Base-by-base conservation (phyloP, 1,140 invertebrate species). In the Pissodes strobi region DNA sequence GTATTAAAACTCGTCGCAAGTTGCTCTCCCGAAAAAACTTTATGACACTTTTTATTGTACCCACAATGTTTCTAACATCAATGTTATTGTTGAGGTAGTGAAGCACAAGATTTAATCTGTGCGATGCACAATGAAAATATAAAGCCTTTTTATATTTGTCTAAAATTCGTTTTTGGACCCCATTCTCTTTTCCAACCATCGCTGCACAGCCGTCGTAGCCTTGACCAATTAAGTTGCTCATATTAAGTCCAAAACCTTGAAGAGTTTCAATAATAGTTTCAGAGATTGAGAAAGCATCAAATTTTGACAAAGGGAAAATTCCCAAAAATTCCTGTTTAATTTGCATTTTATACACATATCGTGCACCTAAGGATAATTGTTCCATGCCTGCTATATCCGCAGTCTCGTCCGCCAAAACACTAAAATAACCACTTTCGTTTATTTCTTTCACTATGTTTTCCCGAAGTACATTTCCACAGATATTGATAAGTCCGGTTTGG, bases 251-350 rank as follows among this genome's bases (percentile, higher is more conserved):
- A 53, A 6, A 10, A 5, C 9, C 51, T 18, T 10, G 3, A 53
- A 3, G n/a, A 12, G n/a, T 30, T 9, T 34, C 17, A 34, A 37
- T 34, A 48, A 70, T 68, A 52, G 49, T 39, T 22, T 19, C 21
- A 38, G 69, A 43, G 10, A 70, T 70, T 15, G 37, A 48, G 13
- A 43, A 3, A 13, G 69, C 64, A 67, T 66, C 21, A 23, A 64
- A 22, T 18, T 25, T 18, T 38, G 37, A 19, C 13, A 74, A 37
- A 30, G 72, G 51, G 12, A 67, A 55, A 66, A 74, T 72, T 10
- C 67, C 69, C 13, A 74, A 10, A 70, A 71, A 75, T 61, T 75
- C 68, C 68, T 74, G 68, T 18, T 69, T n/a, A n/a, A n/a, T n/a
- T n/a, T n/a, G n/a, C n/a, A n/a, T n/a, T n/a, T n/a, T n/a, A n/a